Percentiles rank a stretch among this genome's conserved stretches.
Conservation (phyloP, 2,113 vertebrate genomes). For the Rhegmatorhina hoffmannsi region DNA sequence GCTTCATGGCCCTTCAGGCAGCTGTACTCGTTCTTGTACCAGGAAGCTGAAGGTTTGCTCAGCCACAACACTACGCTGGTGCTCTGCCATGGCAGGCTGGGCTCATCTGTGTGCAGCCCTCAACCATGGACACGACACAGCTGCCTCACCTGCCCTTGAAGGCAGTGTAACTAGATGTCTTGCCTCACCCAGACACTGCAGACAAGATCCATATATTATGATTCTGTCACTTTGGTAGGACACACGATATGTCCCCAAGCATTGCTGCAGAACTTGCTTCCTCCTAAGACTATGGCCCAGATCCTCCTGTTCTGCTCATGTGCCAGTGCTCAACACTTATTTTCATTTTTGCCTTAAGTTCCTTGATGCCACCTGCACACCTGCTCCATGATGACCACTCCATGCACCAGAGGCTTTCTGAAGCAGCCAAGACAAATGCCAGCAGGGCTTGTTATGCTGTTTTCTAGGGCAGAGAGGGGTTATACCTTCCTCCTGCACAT, state of each 20-base stretch:
- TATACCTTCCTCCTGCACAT: not conserved
- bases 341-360: not conserved
- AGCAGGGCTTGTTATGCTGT: fast-evolving
- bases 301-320: not conserved
- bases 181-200: not conserved
- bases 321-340: not conserved
- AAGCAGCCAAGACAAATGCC: fast-evolving
- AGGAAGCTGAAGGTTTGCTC: not conserved
- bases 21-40: fast-evolving
- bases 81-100: not conserved
- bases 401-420: not conserved
- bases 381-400: fast-evolving
- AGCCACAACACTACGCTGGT: fast-evolving
- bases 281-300: not conserved
- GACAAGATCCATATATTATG: not conserved
- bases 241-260: not conserved
- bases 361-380: not conserved
- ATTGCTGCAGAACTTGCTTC: fast-evolving
- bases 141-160: fast-evolving
- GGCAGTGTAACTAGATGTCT: not conserved
- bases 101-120: not conserved
- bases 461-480: not conserved
- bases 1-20: not conserved
- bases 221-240: not conserved
- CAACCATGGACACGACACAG: fast-evolving